Evolutionary conservation across 2,113 vertebrate species (phyloP), one percentile per base, ranked within the genome.

Genomic region (Oryzias javanicus): DNA sequence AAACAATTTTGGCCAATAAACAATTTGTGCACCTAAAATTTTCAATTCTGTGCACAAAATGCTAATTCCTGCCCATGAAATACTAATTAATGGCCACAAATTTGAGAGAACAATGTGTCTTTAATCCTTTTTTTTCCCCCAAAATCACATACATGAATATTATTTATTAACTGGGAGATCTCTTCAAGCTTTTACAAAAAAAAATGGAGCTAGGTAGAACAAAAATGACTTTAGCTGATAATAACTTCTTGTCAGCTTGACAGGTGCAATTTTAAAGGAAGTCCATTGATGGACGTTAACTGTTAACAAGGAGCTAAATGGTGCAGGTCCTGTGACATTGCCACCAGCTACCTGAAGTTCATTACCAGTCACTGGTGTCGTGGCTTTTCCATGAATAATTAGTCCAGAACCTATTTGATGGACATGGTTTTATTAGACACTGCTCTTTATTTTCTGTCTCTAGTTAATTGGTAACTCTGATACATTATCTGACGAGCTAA

Each of bases 401-500:
- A 79, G 65, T 47, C 60, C 75, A 59, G 65, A 76, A 70, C 20
- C 60, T 54, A 25, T 74, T 73, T 74, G 59, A 70, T 60, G 24
- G 45, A 64, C 61, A 54, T 56, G 74, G 71, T 64, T 67, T 72
- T 70, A 73, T 85, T 66, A 76, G 71, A 54, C 65, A 61, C 41
- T 54, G 42, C 16, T 47, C 66, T 75, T 75, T 80, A 69, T 77
- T 83, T 76, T 69, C 64, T 13, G 29, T 46, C 58, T 61, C 58
- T 55, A 18, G 49, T 79, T 85, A 82, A 85, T 83, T 73, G 78
- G 65, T 60, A 57, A 73, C 52, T 82, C 72, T 74, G 73, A 86
- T 86, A 65, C 76, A 83, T 82, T 78, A 57, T 51, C 55, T 3
- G 47, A 42, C 46, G 59, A 77, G 70, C 57, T 18, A 71, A 80